Base-by-base conservation (phyloP, 2,888 invertebrate species). In the Dryobota labecula region DNA sequence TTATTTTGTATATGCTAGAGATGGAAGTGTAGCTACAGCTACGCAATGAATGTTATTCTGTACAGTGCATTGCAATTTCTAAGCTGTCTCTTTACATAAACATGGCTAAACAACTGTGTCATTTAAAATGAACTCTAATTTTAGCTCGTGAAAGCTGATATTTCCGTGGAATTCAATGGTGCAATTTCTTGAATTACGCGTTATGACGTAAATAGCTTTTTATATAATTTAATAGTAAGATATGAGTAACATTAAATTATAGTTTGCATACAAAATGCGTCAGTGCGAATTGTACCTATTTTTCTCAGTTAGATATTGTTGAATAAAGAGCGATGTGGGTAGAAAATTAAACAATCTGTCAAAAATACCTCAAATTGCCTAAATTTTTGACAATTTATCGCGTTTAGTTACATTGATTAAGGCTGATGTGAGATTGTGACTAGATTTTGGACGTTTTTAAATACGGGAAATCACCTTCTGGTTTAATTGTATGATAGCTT, bases 131-230 rank as follows among this genome's bases (percentile, higher is more conserved):
- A 36, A 62, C 70, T 70, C 20, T 69, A 53, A 43, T 8, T 20
- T 20, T 2, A 36, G 8, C 0, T 2, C 0, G 0, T 13, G 27
- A 73, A 30, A 58, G 66, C 15, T 58, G 61, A 36, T 18, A 64
- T 56, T 80, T 47, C 63, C 18, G 0, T 57, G n/a, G 7, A 13
- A 13, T 9, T 30, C 15, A 5, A 8, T 47, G 6, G 7, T 18
- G 24, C 9, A 53, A 73, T 61, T 7, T 54, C 43, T 60, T 56
- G 58, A 3, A 70, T 71, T 77, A 71, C 47, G 43, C 13, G 24
- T 30, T 68, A 33, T 84, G 80, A 84, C 83, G 84, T 70, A 69
- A 73, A 70, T 68, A 24, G 33, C 33, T 61, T 82, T 80, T 81
- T 6, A 33, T 38, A 51, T 62, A 47, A 53, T 53, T 57, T 66